Conservation (phyloP, 2,797 vertebrate genomes). For the Gallirallus australis region DNA sequence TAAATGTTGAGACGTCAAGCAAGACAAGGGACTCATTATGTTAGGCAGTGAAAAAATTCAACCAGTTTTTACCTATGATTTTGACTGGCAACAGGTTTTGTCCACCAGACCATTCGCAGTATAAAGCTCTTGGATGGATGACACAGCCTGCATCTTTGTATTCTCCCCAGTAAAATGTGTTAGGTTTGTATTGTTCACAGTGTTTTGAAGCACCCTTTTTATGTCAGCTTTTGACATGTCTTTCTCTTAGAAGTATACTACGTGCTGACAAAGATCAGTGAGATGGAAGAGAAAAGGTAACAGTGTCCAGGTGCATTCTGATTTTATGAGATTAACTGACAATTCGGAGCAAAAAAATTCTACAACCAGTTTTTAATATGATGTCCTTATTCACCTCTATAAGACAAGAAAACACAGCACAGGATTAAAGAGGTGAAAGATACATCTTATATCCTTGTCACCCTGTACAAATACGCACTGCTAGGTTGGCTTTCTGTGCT, state of each 20-base stretch:
- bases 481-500: neutral
- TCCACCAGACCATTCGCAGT: neutral
- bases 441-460: neutral
- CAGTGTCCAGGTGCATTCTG: neutral
- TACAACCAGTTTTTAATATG: neutral
- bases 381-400: neutral
- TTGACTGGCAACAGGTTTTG: neutral
- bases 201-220: neutral
- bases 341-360: slow-evolving; percentile 24
- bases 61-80: neutral
- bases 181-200: neutral
- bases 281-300: neutral
- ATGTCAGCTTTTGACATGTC: neutral
- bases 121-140: neutral
- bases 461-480: neutral
- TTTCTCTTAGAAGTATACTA: neutral
- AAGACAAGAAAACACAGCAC: neutral
- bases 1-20: neutral
- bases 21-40: neutral
- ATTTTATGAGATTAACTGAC: neutral
- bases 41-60: neutral
- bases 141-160: neutral
- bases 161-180: neutral
- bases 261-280: slow-evolving; percentile 3
- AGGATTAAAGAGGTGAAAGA: neutral